Evolutionary conservation across 92 coral and sea anemone species (phyloP).

Genomic region (Pocillopora meandrina): DNA sequence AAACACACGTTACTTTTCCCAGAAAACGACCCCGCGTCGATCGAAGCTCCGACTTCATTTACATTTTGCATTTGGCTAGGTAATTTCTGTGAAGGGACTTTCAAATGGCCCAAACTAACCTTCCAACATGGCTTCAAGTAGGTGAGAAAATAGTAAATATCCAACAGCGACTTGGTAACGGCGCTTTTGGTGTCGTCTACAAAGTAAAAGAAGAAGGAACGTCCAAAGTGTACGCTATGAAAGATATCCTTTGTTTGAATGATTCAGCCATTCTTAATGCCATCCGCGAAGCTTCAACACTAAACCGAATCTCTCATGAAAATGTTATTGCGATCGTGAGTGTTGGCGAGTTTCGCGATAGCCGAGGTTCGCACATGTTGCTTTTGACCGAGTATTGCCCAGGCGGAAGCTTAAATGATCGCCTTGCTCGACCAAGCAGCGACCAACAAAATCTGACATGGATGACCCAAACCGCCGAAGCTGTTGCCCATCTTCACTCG

Average conservation of each 20-base stretch:
- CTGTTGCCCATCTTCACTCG: slow-evolving; percentile 55
- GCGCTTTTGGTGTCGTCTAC: slow-evolving; percentile 78
- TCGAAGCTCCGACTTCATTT: no score
- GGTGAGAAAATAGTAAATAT: slow-evolving; percentile 26
- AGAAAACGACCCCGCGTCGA: no score
- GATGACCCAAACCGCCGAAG: slow-evolving; percentile 57
- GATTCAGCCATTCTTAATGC: slow-evolving; percentile 15
- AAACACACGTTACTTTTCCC: no score
- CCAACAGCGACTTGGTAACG: slow-evolving; percentile 52
- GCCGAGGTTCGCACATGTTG: slow-evolving; percentile 18
- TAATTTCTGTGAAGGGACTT: no score
- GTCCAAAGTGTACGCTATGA: slow-evolving; percentile 51
- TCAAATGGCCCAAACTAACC: no score
- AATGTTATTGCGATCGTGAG: slow-evolving; percentile 40
- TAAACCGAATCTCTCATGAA: slow-evolving; percentile 39
- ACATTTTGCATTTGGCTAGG: no score
- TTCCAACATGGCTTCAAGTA: slow-evolving; percentile 14
- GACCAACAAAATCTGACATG: slow-evolving; percentile 52
- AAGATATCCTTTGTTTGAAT: slow-evolving; percentile 47
- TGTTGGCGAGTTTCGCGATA: slow-evolving; percentile 11
- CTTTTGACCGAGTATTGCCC: slow-evolving; percentile 69
- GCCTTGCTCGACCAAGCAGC: slow-evolving; percentile 56
- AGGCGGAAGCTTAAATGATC: slow-evolving; percentile 66
- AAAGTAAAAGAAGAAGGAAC: slow-evolving; percentile 34
- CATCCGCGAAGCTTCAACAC: slow-evolving; percentile 37